These are phyloP conservation scores for Abscondita cerata DNA, from an alignment of 2,888 invertebrate genomes.

Conservation along the genomic window DNA sequence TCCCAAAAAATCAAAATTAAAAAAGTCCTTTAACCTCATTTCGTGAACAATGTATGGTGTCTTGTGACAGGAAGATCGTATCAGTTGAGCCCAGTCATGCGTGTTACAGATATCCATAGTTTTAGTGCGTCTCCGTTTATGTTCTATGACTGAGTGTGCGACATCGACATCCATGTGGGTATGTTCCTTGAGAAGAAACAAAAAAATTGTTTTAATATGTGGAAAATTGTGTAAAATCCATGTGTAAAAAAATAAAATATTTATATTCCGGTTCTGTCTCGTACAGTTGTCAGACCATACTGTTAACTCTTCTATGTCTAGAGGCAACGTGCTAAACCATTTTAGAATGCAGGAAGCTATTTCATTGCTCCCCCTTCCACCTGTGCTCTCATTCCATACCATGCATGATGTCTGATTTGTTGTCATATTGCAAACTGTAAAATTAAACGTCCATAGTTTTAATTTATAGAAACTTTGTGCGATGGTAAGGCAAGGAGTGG, in stretches of 20 bases:
- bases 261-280: slow-evolving; percentile 1
- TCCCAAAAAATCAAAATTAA: background rate
- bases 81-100: slow-evolving; percentile 2
- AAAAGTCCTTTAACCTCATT: slow-evolving; percentile 2
- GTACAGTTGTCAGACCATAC: background rate
- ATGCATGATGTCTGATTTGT: background rate
- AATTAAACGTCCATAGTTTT: slow-evolving; percentile 1
- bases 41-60: background rate
- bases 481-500: background rate
- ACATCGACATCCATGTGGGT: background rate
- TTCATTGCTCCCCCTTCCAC: background rate
- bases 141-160: background rate
- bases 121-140: background rate
- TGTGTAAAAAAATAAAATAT: background rate
- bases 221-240: slow-evolving; percentile 1
- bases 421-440: background rate
- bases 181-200: background rate
- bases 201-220: background rate
- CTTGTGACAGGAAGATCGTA: background rate
- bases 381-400: background rate
- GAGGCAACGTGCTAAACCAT: background rate
- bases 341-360: background rate
- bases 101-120: background rate
- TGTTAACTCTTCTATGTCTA: background rate
- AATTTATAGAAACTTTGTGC: background rate